Base-by-base conservation (phyloP, 2,113 vertebrate species). In the Thunnus maccoyii region DNA sequence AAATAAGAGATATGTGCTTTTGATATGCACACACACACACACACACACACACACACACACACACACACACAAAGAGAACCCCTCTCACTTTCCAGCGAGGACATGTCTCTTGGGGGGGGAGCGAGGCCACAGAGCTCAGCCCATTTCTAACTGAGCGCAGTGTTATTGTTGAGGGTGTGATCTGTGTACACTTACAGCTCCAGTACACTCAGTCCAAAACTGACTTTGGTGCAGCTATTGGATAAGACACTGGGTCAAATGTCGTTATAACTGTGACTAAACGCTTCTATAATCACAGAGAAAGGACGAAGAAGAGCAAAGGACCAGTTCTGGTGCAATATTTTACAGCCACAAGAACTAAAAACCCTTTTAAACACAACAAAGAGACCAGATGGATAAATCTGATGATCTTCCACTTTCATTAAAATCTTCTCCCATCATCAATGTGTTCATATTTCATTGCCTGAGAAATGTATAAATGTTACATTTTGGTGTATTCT, bases 81-180 rank as follows among this genome's bases (percentile, higher is more conserved):
- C 8, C 27, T 10, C 55, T 52, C 47, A 16, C 73, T 54, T 78
- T 74, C 54, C 67, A 82, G 50, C 62, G 61, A 80, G 62, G 69
- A 74, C 4, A 27, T 36, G 57, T 74, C 84, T 62, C 79, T 71
- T 32, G 44, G 60, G 68, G 32, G 8, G 32, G 36, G 14, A 57
- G 68, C 2, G 16, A 65, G 72, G 74, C 47, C 75, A 66, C 47
- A 20, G 47, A 82, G 36, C 55, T 68, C 57, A 56, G 72, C 72
- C 57, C 76, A 46, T 70, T 68, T 76, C 46, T 64, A 61, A 60
- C 30, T 16, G 57, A 41, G 64, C 70, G 7, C 57, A 9, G 55
- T 89, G 87, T 90, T 86, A 70, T 78, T 82, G 25, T 76, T 78
- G 17, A 83, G 82, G 85, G 87, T 58, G 89, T 75, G 67, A 76